A percentile compares a stretch with the other conserved stretches of the same genome.
phyloP scores from a whole-genome alignment of 2,797 vertebrate species.

The Argyrosomus regius region DNA sequence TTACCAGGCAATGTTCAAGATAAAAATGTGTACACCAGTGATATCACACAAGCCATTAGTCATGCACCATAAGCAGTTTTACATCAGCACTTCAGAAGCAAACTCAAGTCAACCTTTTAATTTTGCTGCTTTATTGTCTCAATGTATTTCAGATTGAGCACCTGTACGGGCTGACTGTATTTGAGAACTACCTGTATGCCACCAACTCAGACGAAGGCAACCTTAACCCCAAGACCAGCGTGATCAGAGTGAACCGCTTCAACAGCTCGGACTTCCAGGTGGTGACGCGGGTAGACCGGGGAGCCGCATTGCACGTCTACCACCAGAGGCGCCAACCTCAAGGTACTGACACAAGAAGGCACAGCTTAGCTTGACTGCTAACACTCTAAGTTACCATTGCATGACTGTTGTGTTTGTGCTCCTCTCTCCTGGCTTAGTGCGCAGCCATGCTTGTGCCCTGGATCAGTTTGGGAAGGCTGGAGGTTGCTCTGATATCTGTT shows the following conservation, averaged over 20 bases:
- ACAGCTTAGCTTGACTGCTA: neutral
- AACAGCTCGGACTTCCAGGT: slow-evolving; percentile 97
- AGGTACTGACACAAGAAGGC: slow-evolving; percentile 79
- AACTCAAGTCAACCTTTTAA: neutral
- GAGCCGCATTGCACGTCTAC: slow-evolving; percentile 95
- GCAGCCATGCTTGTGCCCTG: slow-evolving; percentile 94
- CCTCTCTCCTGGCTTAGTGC: slow-evolving; percentile 79
- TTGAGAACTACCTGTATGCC: slow-evolving; percentile 98
- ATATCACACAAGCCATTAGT: slow-evolving; percentile 31
- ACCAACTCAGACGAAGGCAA: slow-evolving; percentile 97
- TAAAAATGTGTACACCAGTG: slow-evolving; percentile 9
- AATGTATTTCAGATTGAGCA: slow-evolving; percentile 91
- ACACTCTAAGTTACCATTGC: neutral
- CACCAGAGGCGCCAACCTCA: slow-evolving; percentile 95
- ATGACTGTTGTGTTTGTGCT: slow-evolving; percentile 5
- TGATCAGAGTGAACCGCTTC: slow-evolving; percentile 97
- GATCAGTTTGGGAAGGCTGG: slow-evolving; percentile 95
- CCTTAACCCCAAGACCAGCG: slow-evolving; percentile 95
- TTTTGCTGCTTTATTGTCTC: neutral
- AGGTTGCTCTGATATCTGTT: slow-evolving; percentile 97
- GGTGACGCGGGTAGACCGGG: slow-evolving; percentile 94
- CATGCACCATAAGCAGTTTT: slow-evolving; percentile 14
- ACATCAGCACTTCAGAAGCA: neutral
- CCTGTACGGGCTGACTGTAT: slow-evolving; percentile 95
- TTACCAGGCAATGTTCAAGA: slow-evolving; percentile 23